Evolutionary conservation across 2,797 vertebrate species (phyloP).

Genomic region (Loriculus beryllinus): DNA sequence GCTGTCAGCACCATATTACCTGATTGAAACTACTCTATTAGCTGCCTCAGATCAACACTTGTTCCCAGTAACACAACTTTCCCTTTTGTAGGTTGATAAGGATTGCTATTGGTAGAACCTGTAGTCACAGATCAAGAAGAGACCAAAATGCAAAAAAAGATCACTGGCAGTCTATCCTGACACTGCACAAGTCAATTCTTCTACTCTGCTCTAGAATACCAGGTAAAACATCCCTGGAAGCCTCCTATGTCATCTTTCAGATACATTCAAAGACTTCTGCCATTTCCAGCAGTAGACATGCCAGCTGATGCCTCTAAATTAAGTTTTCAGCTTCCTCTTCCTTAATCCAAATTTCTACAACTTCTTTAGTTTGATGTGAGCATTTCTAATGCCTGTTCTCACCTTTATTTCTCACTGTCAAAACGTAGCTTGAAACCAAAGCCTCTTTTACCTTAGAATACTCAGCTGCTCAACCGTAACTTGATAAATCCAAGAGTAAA

Average conservation of each 20-base stretch:
- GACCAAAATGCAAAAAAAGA: neutral
- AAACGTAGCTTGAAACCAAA: neutral
- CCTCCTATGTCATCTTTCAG: neutral
- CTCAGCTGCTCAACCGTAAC: neutral
- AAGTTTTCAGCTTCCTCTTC: neutral
- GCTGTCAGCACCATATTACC: neutral
- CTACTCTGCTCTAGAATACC: neutral
- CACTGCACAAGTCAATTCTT: fast-evolving
- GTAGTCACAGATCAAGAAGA: neutral
- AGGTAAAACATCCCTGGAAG: neutral
- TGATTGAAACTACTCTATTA: neutral
- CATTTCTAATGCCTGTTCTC: neutral
- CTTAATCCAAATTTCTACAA: neutral
- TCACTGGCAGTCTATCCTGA: neutral
- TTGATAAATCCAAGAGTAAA: neutral
- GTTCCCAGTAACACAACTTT: neutral
- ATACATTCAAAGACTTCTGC: neutral
- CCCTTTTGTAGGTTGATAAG: neutral
- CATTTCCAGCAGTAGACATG: neutral
- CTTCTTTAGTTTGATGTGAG: neutral
- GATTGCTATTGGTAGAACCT: neutral
- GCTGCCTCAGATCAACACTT: neutral
- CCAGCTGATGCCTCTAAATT: neutral
- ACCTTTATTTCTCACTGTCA: neutral
- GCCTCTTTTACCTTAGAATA: neutral